A percentile compares a stretch with the other conserved stretches of the same genome.
phyloP scores from a whole-genome alignment of 92 coral and sea anemone genomes.

The Umimayanthus chanpuru region DNA sequence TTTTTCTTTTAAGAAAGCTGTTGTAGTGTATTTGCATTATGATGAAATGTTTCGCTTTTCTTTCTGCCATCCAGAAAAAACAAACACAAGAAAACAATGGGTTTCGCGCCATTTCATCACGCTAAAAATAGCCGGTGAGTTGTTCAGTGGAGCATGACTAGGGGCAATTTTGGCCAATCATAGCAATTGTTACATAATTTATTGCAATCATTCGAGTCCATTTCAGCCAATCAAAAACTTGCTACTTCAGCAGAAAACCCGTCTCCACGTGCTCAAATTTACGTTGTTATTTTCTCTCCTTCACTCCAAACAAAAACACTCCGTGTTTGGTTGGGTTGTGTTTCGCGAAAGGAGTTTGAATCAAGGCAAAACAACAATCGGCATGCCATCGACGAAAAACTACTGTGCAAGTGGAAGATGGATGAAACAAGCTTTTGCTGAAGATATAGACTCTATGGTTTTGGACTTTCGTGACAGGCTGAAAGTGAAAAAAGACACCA shows the following conservation, averaged over 20 bases:
- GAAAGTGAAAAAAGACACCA: conserved; percentile 67
- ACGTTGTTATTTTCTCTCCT: conserved; percentile 26
- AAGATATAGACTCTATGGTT: conserved; percentile 77
- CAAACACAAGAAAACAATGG: conserved; percentile 28
- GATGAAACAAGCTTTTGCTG: conserved; percentile 62
- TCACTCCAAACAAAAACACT: conserved; percentile 44
- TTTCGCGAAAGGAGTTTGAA: conserved; percentile 13
- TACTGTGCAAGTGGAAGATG: conserved; percentile 74
- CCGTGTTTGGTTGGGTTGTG: not conserved
- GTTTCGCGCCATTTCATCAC: conserved; percentile 37
- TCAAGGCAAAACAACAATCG: not conserved
- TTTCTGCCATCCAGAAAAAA: not conserved
- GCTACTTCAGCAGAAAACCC: conserved; percentile 54
- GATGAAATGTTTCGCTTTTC: conserved; percentile 24
- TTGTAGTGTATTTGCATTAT: not conserved
- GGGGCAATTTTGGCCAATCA: conserved; percentile 66
- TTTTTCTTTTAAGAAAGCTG: not conserved
- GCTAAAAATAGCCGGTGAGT: conserved; percentile 68
- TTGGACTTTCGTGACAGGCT: conserved; percentile 84
- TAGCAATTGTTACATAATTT: conserved; percentile 35
- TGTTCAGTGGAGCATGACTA: conserved; percentile 63
- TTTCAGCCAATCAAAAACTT: conserved; percentile 70
- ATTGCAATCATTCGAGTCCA: conserved; percentile 57
- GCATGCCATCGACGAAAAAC: conserved; percentile 71
- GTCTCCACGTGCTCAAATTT: conserved; percentile 82